Conservation (phyloP, 2,113 vertebrate species). For the Tonatia bakeri region DNA sequence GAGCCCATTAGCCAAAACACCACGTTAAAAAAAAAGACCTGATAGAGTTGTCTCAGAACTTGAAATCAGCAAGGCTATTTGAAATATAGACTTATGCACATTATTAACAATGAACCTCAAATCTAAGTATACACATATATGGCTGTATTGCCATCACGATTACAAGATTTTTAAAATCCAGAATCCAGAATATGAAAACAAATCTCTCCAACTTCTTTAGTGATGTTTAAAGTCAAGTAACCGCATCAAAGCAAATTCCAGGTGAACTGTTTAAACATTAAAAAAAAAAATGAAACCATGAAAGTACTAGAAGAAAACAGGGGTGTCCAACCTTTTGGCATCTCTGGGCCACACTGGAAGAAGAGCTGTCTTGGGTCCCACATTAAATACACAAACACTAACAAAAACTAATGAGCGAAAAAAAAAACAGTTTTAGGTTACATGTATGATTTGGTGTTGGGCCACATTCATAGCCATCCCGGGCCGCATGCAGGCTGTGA, state of each 20-base stretch:
- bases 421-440: too few relatives aligned
- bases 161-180: background rate
- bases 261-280: background rate
- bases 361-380: too few relatives aligned
- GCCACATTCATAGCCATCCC: too few relatives aligned
- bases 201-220: background rate
- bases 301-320: background rate
- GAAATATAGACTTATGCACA: background rate
- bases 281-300: background rate
- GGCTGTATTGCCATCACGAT: background rate
- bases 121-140: background rate
- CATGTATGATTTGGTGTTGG: too few relatives aligned
- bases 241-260: background rate
- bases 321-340: too few relatives aligned
- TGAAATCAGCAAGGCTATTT: background rate
- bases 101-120: background rate
- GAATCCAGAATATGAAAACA: background rate
- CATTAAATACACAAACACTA: too few relatives aligned
- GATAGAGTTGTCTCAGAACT: background rate
- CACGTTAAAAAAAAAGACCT: background rate
- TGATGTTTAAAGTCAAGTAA: background rate
- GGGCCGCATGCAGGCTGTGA: too few relatives aligned
- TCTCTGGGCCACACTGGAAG: too few relatives aligned
- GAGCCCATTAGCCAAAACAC: background rate
- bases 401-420: too few relatives aligned